These are phyloP conservation scores for Bimastos eiseni DNA, from an alignment of 2,888 invertebrate species.

Conservation along the genomic window DNA sequence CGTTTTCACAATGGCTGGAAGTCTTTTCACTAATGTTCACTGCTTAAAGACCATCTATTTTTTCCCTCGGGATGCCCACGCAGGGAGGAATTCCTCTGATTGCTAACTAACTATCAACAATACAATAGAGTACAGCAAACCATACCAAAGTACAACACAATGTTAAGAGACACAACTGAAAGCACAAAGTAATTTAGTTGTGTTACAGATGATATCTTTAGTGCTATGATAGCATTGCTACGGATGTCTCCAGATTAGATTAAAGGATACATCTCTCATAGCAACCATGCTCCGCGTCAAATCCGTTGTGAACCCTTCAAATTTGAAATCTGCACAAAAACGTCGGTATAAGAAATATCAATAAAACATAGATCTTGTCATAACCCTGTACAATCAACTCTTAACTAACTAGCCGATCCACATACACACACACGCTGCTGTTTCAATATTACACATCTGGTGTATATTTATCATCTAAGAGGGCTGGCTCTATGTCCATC, in stretches of 20 bases:
- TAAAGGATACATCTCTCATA: constrained; percentile 74
- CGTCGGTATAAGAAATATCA: background rate
- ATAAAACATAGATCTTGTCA: background rate
- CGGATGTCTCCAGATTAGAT: background rate
- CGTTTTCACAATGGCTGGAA: too few relatives aligned
- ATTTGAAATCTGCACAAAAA: constrained; percentile 58
- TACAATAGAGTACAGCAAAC: too few relatives aligned
- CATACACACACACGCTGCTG: background rate
- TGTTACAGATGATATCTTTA: background rate
- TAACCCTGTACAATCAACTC: background rate
- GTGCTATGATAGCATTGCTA: background rate
- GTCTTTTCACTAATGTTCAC: too few relatives aligned
- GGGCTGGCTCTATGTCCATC: background rate
- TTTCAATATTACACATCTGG: background rate
- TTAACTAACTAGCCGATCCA: background rate
- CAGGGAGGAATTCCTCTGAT: too few relatives aligned
- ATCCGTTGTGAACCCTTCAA: constrained; percentile 82
- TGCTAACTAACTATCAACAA: too few relatives aligned
- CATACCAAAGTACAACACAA: background rate
- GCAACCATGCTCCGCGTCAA: constrained; percentile 90
- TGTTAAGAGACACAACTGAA: background rate
- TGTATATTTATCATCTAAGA: background rate
- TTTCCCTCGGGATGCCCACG: too few relatives aligned
- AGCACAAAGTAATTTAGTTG: background rate
- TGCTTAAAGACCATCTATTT: too few relatives aligned